phyloP scores from a whole-genome alignment of 2,888 invertebrate species.

The Tetheella fluctuosa region DNA sequence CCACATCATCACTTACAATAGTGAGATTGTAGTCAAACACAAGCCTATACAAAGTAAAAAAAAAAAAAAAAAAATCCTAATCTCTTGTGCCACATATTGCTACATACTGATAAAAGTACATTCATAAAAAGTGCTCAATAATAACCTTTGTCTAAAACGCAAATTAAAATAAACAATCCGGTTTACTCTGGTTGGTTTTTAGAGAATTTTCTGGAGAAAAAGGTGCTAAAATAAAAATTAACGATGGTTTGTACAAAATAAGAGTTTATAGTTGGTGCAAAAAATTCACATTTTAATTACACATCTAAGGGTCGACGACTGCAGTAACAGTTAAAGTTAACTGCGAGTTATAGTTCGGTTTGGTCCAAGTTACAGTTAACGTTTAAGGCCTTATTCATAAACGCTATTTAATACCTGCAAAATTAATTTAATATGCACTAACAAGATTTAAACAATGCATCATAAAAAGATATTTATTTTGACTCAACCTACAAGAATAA shows the following conservation, averaged over 20 bases:
- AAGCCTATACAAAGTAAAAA: too few species aligned
- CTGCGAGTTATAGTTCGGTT: slow-evolving; percentile 52
- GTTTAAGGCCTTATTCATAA: not conserved
- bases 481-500: too few species aligned
- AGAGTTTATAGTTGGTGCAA: slow-evolving; percentile 12
- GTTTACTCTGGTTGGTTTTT: not conserved
- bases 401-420: not conserved
- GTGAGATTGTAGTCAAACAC: too few species aligned
- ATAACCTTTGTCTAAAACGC: not conserved
- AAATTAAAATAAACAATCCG: not conserved
- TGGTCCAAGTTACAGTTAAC: slow-evolving; percentile 27
- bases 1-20: too few species aligned
- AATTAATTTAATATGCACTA: too few species aligned
- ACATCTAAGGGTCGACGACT: slow-evolving; percentile 45
- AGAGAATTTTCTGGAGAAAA: not conserved
- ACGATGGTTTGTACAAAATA: slow-evolving; percentile 8
- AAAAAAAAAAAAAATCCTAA: too few species aligned
- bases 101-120: too few species aligned
- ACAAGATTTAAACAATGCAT: too few species aligned
- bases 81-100: too few species aligned
- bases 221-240: slow-evolving; percentile 2
- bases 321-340: slow-evolving; percentile 61
- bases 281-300: slow-evolving; percentile 54
- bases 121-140: not conserved
- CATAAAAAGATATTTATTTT: too few species aligned